Base-by-base conservation (phyloP, 30 jellyfish, hydroid and myxozoan genomes). In the Chironex yamaguchii region DNA sequence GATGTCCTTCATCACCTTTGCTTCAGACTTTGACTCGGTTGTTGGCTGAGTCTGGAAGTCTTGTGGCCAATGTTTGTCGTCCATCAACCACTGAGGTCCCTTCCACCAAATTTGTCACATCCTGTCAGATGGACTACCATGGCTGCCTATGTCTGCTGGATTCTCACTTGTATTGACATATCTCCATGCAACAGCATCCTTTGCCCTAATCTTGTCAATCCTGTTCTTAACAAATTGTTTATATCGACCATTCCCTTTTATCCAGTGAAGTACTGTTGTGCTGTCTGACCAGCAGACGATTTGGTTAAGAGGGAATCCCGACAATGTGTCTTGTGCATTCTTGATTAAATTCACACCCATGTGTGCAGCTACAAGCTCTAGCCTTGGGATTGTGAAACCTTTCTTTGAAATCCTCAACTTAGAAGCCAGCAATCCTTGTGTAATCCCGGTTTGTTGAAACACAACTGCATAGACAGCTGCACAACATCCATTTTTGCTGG, bases 361-460 rank as follows among this genome's bases (percentile, higher is more conserved):
- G 71, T 83, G 96, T n/a, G 69, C 81, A 0, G 93, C 77, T 1
- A 76, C 87, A 25, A 82, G 92, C 53, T 90, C 97, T 66, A 90
- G 36, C 49, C 93, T 92, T 23, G 96, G 97, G 12, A 82, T 84
- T 34, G 96, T 62, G 11, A 76, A 12, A 42, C 76, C 76, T 62
- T 85, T 74, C 88, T 90, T 90, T 14, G 86, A 26, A 1, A 90
- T 2, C 35, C 93, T 68, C 6, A 85, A 74, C 34, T 74, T 90
- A n/a, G 93, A 71, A 17, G 91, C 67, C 1, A 89, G 29, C 34
- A 89, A 14, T 6, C 75, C 91, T 62, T 22, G 73, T 27, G 34
- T 62, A 25, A 29, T 54, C 2, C 81, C 95, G 14, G 75, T 62
- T 1, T 62, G 28, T 28, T 90, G 92, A 9, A 33, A 78, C 22